Evolutionary conservation across 2,113 vertebrate species (phyloP).

Genomic region (Sinocyclocheilus anshuiensis): DNA sequence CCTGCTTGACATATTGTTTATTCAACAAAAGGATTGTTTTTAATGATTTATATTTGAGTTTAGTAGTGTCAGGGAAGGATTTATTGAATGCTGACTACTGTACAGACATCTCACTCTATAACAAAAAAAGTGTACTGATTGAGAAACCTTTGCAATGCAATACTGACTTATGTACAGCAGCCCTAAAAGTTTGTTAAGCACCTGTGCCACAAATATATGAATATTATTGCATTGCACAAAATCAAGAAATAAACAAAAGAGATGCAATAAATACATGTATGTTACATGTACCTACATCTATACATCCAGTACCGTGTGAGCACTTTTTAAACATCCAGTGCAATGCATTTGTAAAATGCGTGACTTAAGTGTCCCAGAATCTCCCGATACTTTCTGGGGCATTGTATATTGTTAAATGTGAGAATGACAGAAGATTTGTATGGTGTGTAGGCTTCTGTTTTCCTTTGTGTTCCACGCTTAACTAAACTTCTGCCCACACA

Average conservation of each 20-base stretch:
- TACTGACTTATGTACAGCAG: not conserved
- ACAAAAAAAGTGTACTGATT: not conserved
- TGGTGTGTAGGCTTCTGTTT: not conserved
- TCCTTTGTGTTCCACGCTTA: not conserved
- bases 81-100: slow-evolving; percentile 7
- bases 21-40: slow-evolving; percentile 3
- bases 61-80: not conserved
- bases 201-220: not conserved
- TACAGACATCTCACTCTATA: not conserved
- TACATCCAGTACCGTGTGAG: too few species aligned
- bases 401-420: not conserved
- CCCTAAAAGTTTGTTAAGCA: not conserved
- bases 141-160: not conserved
- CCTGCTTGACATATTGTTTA: slow-evolving; percentile 3
- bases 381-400: not conserved
- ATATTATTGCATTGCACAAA: not conserved
- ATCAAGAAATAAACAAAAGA: not conserved
- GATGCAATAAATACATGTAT: too few species aligned
- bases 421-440: not conserved
- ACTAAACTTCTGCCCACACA: slow-evolving; percentile 15
- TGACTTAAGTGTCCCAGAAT: not conserved
- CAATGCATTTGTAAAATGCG: not conserved
- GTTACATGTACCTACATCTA: too few species aligned
- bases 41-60: not conserved
- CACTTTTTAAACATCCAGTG: not conserved